Evolutionary conservation across 2,888 invertebrate species (phyloP).

Genomic region (Cantharis nigra): DNA sequence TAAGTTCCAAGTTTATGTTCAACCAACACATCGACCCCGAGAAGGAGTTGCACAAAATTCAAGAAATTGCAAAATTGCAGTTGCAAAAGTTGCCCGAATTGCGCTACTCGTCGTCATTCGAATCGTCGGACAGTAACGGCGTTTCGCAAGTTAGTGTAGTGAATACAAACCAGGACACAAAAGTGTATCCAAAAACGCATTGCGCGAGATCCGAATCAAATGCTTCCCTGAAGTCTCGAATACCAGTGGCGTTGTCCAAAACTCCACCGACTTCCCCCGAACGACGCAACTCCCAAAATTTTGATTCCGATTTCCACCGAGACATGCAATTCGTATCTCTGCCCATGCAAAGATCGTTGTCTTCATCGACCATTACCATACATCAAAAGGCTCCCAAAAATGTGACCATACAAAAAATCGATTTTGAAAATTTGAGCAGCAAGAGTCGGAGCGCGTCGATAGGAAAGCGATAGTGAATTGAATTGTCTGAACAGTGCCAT

Average conservation of each 20-base stretch:
- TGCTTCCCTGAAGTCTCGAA: constrained; percentile 35
- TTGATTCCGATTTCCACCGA: constrained; percentile 49
- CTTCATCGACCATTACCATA: constrained; percentile 46
- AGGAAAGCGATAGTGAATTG: background rate
- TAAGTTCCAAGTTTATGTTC: constrained; percentile 37
- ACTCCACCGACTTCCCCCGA: constrained; percentile 48
- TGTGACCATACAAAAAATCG: background rate
- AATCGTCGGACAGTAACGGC: constrained; percentile 58
- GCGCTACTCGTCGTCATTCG: constrained; percentile 67
- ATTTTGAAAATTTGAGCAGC: background rate
- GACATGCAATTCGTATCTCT: constrained; percentile 54
- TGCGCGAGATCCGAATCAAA: background rate
- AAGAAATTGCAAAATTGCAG: constrained; percentile 54
- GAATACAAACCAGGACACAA: constrained; percentile 56
- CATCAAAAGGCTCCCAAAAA: background rate
- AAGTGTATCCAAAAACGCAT: constrained; percentile 11
- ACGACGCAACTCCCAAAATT: constrained; percentile 62
- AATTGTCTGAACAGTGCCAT: background rate
- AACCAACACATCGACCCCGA: constrained; percentile 45
- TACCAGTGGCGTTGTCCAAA: constrained; percentile 52
- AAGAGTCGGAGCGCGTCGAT: background rate
- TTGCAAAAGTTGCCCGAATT: constrained; percentile 59
- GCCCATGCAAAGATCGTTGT: constrained; percentile 31
- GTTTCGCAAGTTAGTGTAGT: constrained; percentile 61
- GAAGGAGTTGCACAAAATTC: constrained; percentile 50